phyloP scores from a whole-genome alignment of 2,888 invertebrate species.

The Blastobasis adustella region DNA sequence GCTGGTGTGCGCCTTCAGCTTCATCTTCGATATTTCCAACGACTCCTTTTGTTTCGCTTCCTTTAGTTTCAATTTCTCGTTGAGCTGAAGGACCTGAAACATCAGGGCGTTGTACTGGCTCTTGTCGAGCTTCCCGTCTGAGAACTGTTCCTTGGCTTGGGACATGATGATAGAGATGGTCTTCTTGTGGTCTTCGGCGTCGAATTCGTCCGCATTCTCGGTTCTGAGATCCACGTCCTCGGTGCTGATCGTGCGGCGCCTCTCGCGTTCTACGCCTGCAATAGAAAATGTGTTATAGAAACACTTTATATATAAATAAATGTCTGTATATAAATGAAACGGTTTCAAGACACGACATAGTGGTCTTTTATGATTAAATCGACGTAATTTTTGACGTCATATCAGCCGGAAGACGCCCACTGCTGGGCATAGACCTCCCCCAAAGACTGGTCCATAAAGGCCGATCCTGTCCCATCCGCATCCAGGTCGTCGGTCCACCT shows the following conservation, averaged over 20 bases:
- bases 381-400: too few species aligned
- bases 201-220: conserved; percentile 65
- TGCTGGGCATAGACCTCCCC: too few species aligned
- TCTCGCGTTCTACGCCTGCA: conserved; percentile 62
- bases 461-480: too few species aligned
- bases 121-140: conserved; percentile 82
- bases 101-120: conserved; percentile 84
- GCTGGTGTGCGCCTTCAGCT: conserved; percentile 49
- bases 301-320: background rate
- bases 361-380: too few species aligned
- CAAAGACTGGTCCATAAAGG: too few species aligned
- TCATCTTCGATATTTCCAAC: conserved; percentile 68
- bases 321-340: too few species aligned
- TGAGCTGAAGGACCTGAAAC: conserved; percentile 85
- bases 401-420: too few species aligned
- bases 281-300: conserved; percentile 5
- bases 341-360: too few species aligned
- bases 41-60: conserved; percentile 84
- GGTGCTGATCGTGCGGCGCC: conserved; percentile 64
- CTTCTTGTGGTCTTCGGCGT: conserved; percentile 75
- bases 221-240: conserved; percentile 72
- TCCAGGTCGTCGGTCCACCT: too few species aligned
- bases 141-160: conserved; percentile 87
- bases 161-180: conserved; percentile 86
- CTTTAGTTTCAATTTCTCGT: conserved; percentile 83